Percentiles rank a stretch among this genome's conserved stretches.
phyloP scores from a whole-genome alignment of 2,113 vertebrate species.

The Erythrocercus mccallii region DNA sequence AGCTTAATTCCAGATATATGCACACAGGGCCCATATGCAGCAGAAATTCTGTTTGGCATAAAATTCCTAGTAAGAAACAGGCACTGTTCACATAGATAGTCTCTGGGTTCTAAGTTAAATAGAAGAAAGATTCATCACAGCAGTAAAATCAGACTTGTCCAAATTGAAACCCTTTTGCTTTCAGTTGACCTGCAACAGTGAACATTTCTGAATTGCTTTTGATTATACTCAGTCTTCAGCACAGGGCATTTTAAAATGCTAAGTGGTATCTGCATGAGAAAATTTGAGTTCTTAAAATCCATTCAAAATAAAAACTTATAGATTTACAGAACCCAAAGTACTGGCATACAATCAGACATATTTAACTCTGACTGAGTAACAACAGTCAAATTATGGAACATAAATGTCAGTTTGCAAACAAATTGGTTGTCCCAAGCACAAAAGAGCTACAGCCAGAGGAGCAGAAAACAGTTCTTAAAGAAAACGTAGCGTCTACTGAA shows the following conservation, averaged over 20 bases:
- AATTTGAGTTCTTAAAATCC: background rate
- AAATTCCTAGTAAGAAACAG: background rate
- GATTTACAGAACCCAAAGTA: background rate
- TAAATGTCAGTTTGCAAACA: background rate
- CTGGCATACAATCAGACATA: background rate
- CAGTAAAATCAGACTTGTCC: background rate
- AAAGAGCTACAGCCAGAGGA: background rate
- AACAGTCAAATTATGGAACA: background rate
- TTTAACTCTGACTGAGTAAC: background rate
- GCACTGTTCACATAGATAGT: background rate
- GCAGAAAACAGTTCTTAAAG: background rate
- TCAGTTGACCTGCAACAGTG: background rate
- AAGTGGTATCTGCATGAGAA: background rate
- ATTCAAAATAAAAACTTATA: background rate
- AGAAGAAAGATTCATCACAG: background rate
- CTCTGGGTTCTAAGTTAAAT: background rate
- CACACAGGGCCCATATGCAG: background rate
- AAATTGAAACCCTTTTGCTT: background rate
- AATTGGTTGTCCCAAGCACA: background rate
- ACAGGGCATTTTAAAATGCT: background rate
- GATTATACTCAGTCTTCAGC: background rate
- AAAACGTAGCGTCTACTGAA: background rate
- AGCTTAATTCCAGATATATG: background rate
- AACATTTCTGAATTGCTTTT: background rate
- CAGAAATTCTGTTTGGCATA: background rate